Evolutionary conservation across 2,113 vertebrate genomes (phyloP).

Genomic region (Rhinoptilus africanus): DNA sequence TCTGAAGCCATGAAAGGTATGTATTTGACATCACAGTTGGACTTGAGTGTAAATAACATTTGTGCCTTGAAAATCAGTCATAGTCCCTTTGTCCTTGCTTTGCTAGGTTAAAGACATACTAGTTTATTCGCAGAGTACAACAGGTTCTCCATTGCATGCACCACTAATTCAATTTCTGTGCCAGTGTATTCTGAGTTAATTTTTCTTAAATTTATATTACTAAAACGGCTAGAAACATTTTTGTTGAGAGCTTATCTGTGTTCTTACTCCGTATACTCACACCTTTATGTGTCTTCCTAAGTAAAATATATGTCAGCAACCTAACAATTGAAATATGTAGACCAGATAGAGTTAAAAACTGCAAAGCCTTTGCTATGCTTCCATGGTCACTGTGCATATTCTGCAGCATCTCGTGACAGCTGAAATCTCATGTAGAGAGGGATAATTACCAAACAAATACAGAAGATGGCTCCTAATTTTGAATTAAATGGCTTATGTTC

Average conservation of each 20-base stretch:
- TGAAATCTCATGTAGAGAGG: not conserved
- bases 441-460: not conserved
- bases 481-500: not conserved
- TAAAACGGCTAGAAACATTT: not conserved
- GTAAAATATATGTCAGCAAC: not conserved
- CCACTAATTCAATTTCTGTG: not conserved
- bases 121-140: not conserved
- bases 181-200: not conserved
- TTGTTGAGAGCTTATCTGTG: not conserved
- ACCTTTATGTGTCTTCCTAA: not conserved
- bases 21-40: not conserved
- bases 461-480: not conserved
- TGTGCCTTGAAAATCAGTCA: rapidly evolving
- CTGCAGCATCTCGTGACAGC: not conserved
- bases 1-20: conserved; percentile 97
- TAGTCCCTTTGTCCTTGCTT: not conserved
- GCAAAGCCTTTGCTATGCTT: not conserved
- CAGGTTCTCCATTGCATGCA: not conserved
- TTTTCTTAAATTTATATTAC: not conserved
- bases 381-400: not conserved
- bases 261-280: not conserved
- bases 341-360: not conserved
- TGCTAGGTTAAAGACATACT: not conserved
- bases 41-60: not conserved
- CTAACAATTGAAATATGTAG: not conserved